Evolutionary conservation across 2,113 vertebrate species (phyloP), one percentile per base, ranked within the genome.

Genomic region (Sterrhoptilus dennistouni): DNA sequence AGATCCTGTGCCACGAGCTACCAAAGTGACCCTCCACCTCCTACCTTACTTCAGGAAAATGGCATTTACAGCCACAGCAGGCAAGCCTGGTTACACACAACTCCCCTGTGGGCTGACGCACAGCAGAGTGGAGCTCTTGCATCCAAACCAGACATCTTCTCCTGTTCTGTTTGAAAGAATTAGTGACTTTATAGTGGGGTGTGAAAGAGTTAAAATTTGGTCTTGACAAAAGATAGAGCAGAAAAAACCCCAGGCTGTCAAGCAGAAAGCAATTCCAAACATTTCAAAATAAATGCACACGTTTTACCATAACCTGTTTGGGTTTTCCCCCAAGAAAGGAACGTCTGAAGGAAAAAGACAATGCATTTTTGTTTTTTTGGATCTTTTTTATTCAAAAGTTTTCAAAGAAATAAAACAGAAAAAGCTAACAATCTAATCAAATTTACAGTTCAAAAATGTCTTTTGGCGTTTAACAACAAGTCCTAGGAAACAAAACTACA

Each of bases 361-460:
- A 94, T 17, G 25, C 88, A 50, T 85, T 96, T 97, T 97, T 22
- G 21, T 96, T 97, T 89, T 90, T 95, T 97, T 89, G 17, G 76
- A 98, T 97, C 91, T 98, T 98, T 98, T 99, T 99, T 99, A 99
- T 99, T 99, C 97, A 98, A 99, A 98, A 98, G 98, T 98, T 99
- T 97, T 98, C 98, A 98, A 99, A 99, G 98, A 99, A 99, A 98
- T 98, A 97, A 98, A 99, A 99, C 98, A 98, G 98, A 99, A 99
- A 97, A 98, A 99, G 99, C 98, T 98, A 99, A 99, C 98, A 99
- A 99, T 98, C 98, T 99, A 99, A 98, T 98, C 98, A 98, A 98
- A 98, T 98, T 98, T 98, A 99, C 98, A 99, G 97, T 98, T 98
- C 98, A 98, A 98, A 98, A 98, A 98, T 98, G 98, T 98, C 97